Base-by-base conservation (phyloP, 35 echinoderm and acorn worm genomes). In the Stichopus chloronotus region DNA sequence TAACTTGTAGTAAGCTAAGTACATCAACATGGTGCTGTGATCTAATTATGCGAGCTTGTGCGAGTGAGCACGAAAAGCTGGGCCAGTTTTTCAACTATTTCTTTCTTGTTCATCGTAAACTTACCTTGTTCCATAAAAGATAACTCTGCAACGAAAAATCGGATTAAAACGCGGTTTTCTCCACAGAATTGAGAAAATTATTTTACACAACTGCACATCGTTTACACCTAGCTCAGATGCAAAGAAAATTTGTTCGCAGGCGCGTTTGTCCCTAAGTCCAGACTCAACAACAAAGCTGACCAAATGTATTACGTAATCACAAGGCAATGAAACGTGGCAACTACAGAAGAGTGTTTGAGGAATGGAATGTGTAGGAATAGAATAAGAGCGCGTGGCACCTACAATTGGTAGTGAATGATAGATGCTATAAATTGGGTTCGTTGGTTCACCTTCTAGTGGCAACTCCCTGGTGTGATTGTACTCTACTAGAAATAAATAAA, bases 381-480 rank as follows among this genome's bases (percentile, higher is more conserved):
- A 76, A 76, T 17, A 76, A 17, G 72, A 76, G 72, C 72, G 72
- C 72, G 72, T 76, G 72, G 72, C 72, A 11, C 19, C 72, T 76
- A 76, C 10, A 76, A 76, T 76, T 76, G 72, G 14, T 76, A 76
- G 72, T 76, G 72, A 76, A 8, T 11, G 72, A 76, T 76, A 76
- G 7, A 12, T 11, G 72, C 8, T 12, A 3, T 76, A 76, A 76
- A 76, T 17, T 76, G 30, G 30, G 72, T 76, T 76, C 72, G 14
- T 6, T 76, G 72, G 72, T 21, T 76, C 72, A 5, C 6, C 72
- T 76, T 76, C 4, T 76, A 76, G 72, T 76, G 72, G 4, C 14
- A 11, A 17, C 72, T 76, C 72, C 72, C 72, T 76, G 63, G n/a
- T n/a, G 30, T 43, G 30, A 43, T 43, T 0, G 30, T 43, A 43